Evolutionary conservation across 2,797 vertebrate genomes (phyloP), one percentile per base, ranked within the genome.

Genomic region (Enteromius paludinosus): DNA sequence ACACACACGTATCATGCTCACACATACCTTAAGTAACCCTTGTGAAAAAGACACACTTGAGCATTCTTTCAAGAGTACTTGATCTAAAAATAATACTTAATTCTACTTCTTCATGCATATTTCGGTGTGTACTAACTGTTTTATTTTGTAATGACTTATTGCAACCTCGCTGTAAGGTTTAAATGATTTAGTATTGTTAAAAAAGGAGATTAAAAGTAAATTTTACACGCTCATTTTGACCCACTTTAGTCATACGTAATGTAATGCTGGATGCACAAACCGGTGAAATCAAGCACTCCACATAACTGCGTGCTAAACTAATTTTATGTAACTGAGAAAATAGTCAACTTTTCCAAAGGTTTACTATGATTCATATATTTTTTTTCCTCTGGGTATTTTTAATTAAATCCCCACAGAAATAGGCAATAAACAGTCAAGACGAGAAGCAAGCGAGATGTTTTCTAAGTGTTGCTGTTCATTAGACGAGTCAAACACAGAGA

Each of bases 401-500:
- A 38, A 74, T 74, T 23, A 56, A 74, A 56, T 74, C 12, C 6
- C 30, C 3, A n/a, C 33, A 23, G 71, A 74, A 74, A 56, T 38
- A 74, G 33, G 49, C 33, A 2, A 35, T 74, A 74, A 74, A 73
- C 49, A 56, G 71, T 54, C 3, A 10, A 52, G 45, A 52, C 10
- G 12, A 35, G 71, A 56, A 30, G 30, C 71, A 56, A 56, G 20
- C 33, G 3, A 56, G 49, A 38, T 74, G 49, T 74, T 74, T 74
- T 18, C 6, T 74, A 74, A 74, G 33, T 38, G 49, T 38, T 28
- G 73, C 5, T 75, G 23, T 61, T 61, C 35, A 75, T 75, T 75
- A 75, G 14, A 75, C 15, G 52, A 75, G 72, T 59, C 72, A 59
- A 75, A 75, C 71, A 73, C 52, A 25, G 33, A 74, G 54, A 75